Conservation (phyloP, 2,888 invertebrate species). For the Leptothorax acervorum region DNA sequence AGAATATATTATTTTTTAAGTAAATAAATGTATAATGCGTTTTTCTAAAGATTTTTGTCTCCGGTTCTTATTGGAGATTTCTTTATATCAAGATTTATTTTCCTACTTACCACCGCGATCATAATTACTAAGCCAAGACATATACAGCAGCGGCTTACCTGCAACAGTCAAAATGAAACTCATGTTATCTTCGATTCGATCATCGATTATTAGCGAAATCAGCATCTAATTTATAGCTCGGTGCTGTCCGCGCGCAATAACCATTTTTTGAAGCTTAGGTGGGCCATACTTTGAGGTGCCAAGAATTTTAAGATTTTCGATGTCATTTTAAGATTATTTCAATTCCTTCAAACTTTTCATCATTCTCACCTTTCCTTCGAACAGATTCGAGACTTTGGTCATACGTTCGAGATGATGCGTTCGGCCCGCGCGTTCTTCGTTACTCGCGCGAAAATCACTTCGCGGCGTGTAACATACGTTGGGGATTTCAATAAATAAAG, state of each 20-base stretch:
- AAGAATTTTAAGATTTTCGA: not conserved
- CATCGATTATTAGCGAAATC: constrained; percentile 12
- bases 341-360: not conserved
- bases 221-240: constrained; percentile 18
- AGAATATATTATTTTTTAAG: not conserved
- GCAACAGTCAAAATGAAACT: constrained; percentile 73
- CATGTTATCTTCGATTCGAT: constrained; percentile 15
- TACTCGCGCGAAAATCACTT: constrained; percentile 43
- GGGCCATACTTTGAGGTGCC: not conserved
- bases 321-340: not conserved
- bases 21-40: not conserved
- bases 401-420: constrained; percentile 1
- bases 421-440: constrained; percentile 10
- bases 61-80: no score
- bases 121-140: constrained; percentile 20
- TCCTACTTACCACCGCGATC: constrained; percentile 54
- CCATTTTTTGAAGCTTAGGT: not conserved
- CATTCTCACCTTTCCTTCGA: not conserved
- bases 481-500: constrained; percentile 63
- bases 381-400: not conserved
- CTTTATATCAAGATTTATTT: constrained; percentile 16
- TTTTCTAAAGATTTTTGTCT: not conserved
- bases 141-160: constrained; percentile 74
- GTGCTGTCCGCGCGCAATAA: not conserved
- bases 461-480: constrained; percentile 28